Conservation (phyloP, 1,140 invertebrate species). For the Drosophila athabasca region DNA sequence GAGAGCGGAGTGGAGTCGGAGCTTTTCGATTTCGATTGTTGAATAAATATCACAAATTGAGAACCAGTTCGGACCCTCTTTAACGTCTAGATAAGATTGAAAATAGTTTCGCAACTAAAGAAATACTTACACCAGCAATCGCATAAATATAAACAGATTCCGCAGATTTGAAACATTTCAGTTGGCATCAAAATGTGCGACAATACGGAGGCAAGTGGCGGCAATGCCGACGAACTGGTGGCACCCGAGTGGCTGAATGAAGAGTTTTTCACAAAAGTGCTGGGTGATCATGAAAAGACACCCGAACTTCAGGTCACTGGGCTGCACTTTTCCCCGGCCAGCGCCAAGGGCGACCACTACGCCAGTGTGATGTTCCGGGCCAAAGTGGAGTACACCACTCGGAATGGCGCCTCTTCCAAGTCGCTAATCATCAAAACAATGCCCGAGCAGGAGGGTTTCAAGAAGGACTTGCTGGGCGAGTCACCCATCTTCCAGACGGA, state of each 20-base stretch:
- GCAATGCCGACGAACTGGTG: slow-evolving; percentile 8
- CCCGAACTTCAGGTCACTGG: slow-evolving; percentile 32
- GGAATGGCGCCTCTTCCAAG: slow-evolving; percentile 14
- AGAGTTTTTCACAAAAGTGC: slow-evolving; percentile 49
- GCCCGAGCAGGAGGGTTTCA: slow-evolving; percentile 62
- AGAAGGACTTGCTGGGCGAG: slow-evolving; percentile 50
- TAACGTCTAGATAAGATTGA: too few species aligned
- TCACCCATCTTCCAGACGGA: slow-evolving; percentile 64
- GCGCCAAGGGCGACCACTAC: slow-evolving; percentile 72
- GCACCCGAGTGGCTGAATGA: slow-evolving; percentile 27
- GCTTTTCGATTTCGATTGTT: too few species aligned
- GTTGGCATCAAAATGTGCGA: background rate
- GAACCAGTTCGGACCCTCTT: too few species aligned
- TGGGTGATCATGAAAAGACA: slow-evolving; percentile 31
- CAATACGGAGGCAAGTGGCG: slow-evolving; percentile 6
- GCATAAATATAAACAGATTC: too few species aligned
- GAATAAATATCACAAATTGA: too few species aligned
- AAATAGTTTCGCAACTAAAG: too few species aligned
- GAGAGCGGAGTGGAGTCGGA: too few species aligned
- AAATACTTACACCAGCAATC: too few species aligned
- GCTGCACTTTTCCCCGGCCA: slow-evolving; percentile 59
- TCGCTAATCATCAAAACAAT: slow-evolving; percentile 73
- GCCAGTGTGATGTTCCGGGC: slow-evolving; percentile 74
- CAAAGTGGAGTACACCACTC: slow-evolving; percentile 24
- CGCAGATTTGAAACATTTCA: background rate